Conservation (phyloP, 2,888 invertebrate species). For the Invenusta paracnida region DNA sequence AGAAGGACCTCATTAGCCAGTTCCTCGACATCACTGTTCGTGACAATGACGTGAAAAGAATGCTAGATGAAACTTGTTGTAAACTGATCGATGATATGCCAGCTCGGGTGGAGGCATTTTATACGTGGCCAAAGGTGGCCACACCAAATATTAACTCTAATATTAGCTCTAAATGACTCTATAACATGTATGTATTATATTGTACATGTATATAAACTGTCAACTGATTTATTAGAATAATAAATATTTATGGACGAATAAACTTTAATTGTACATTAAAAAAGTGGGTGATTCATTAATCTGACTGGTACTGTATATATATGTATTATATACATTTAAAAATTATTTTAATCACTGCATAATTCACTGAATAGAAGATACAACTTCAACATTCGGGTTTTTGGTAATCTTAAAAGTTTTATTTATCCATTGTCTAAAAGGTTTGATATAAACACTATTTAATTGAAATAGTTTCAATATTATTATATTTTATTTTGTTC, state of each 20-base stretch:
- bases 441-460: too few species aligned
- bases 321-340: neutral
- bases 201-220: neutral
- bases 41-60: conserved; percentile 15
- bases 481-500: too few species aligned
- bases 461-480: too few species aligned
- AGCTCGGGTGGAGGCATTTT: neutral
- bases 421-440: too few species aligned
- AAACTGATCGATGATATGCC: conserved; percentile 15
- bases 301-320: neutral
- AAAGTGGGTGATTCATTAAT: neutral
- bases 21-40: conserved; percentile 11
- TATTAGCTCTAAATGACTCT: neutral
- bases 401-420: too few species aligned
- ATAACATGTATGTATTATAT: neutral
- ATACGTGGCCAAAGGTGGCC: conserved; percentile 1
- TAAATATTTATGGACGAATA: neutral
- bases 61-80: neutral
- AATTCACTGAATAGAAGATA: too few species aligned
- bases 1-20: neutral
- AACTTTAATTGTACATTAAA: neutral
- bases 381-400: too few species aligned
- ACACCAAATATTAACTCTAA: conserved; percentile 19
- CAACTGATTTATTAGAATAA: neutral
- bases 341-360: too few species aligned